These are phyloP conservation scores for Automeris io DNA, from an alignment of 2,888 invertebrate species.

Conservation along the genomic window DNA sequence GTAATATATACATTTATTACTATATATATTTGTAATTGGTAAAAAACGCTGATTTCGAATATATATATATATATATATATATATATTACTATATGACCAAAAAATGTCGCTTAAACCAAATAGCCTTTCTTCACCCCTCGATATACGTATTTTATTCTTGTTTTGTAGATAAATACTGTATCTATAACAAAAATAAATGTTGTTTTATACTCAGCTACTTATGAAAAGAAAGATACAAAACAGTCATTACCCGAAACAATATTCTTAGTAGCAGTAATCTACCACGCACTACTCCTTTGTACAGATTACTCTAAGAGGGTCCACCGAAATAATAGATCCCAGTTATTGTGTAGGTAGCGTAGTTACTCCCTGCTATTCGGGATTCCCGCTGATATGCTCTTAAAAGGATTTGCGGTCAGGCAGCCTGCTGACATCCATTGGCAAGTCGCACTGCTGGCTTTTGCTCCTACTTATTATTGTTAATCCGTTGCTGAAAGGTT, in stretches of 20 bases:
- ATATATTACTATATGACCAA: too few relatives aligned
- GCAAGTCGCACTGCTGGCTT: not conserved
- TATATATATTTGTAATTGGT: too few relatives aligned
- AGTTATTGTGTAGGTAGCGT: not conserved
- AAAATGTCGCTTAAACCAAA: too few relatives aligned
- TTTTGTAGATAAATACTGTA: too few relatives aligned
- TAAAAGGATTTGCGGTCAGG: slow-evolving; percentile 39
- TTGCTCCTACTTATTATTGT: slow-evolving; percentile 15
- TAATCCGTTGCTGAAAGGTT: slow-evolving; percentile 20
- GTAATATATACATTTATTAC: too few relatives aligned
- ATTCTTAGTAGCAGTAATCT: not conserved
- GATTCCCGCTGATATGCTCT: slow-evolving; percentile 38
- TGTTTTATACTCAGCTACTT: too few relatives aligned
- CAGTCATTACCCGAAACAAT: not conserved
- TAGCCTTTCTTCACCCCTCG: too few relatives aligned
- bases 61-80: too few relatives aligned
- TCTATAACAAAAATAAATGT: too few relatives aligned
- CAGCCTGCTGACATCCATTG: slow-evolving; percentile 22
- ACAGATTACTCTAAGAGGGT: not conserved
- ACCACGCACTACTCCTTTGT: not conserved
- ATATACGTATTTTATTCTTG: too few relatives aligned
- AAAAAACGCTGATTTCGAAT: too few relatives aligned
- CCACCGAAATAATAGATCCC: not conserved
- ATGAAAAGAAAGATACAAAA: too few relatives aligned
- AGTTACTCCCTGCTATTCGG: slow-evolving; percentile 7